Evolutionary conservation across 2,888 invertebrate species (phyloP).

Genomic region (Drosophila mimica): DNA sequence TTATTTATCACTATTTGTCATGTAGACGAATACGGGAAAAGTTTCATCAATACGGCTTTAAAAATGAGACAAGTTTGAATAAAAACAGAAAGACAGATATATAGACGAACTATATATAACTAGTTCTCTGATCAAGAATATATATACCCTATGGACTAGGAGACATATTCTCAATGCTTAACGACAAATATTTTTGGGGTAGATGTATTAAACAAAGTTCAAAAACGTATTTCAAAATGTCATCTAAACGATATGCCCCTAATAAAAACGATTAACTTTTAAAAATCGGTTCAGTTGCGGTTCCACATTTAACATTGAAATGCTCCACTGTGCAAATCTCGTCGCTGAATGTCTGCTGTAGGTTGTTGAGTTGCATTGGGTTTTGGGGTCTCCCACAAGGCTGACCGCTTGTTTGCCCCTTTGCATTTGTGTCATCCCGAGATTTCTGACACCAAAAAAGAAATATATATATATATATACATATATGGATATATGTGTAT

Average conservation of each 20-base stretch:
- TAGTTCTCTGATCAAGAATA: background rate
- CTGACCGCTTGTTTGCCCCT: slow-evolving; percentile 39
- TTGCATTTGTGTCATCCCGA: slow-evolving; percentile 29
- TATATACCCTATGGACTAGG: background rate
- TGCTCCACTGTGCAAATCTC: slow-evolving; percentile 20
- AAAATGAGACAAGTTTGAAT: background rate
- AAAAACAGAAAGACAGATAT: background rate
- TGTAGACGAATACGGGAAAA: background rate
- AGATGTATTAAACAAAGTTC: background rate
- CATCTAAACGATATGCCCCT: background rate
- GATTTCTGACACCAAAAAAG: slow-evolving; percentile 28
- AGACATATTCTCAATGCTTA: background rate
- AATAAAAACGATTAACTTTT: background rate
- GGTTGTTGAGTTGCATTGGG: slow-evolving; percentile 17
- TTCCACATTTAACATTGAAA: background rate
- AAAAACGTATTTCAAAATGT: background rate
- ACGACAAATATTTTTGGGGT: no score
- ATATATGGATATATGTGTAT: slow-evolving; percentile 5
- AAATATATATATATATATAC: slow-evolving; percentile 4
- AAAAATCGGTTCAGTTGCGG: no score
- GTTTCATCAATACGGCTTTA: background rate
- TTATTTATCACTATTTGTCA: no score
- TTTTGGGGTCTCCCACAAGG: slow-evolving; percentile 35
- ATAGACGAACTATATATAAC: no score
- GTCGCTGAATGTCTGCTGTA: slow-evolving; percentile 15